These are phyloP conservation scores for Rhinichthys osculus DNA, from an alignment of 2,797 vertebrate species.

Conservation along the genomic window DNA sequence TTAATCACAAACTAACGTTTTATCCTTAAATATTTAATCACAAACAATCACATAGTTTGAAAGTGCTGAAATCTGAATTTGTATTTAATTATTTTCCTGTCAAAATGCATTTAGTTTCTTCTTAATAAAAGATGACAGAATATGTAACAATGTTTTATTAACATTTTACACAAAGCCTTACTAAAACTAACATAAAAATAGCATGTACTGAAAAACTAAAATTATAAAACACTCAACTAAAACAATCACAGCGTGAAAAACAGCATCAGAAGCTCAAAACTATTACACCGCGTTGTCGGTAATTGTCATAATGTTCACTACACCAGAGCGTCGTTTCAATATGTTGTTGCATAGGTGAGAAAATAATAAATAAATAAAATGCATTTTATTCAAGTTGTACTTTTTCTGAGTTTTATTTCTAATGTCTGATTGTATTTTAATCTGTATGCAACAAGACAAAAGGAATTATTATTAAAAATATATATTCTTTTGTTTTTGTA, in stretches of 20 bases:
- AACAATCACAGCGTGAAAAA: not conserved
- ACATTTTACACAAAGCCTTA: not conserved
- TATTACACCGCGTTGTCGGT: not conserved
- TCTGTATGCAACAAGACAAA: not conserved
- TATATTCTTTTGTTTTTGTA: not conserved
- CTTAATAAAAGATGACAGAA: not conserved
- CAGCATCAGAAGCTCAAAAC: not conserved
- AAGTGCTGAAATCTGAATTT: not conserved
- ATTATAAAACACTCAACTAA: not conserved
- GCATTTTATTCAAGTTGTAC: not conserved
- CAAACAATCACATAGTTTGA: not conserved
- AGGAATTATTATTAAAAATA: not conserved
- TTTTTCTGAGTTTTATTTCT: not conserved
- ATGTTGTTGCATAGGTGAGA: not conserved
- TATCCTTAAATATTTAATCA: not conserved
- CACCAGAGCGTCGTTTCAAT: too few species aligned
- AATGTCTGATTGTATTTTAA: not conserved
- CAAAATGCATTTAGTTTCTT: not conserved
- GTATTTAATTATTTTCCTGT: not conserved
- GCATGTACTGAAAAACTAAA: not conserved
- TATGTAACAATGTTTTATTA: too few species aligned
- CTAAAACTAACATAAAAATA: too few species aligned
- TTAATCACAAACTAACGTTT: too few species aligned
- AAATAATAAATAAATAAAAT: not conserved
- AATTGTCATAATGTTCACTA: too few species aligned